Conservation (phyloP, 1,140 invertebrate genomes). For the Drosophila subpulchrella region DNA sequence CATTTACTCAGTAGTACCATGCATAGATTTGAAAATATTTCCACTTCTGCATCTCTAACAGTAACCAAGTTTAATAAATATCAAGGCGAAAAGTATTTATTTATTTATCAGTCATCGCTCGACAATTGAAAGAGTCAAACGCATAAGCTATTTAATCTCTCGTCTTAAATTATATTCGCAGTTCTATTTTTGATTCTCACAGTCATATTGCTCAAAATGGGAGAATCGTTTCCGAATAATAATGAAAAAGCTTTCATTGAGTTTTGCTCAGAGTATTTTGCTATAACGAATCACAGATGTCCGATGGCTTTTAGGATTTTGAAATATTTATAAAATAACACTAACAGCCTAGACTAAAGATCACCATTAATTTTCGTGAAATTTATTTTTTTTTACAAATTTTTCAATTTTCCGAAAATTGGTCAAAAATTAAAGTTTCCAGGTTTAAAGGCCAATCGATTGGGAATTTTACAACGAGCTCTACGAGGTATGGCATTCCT, state of each 20-base stretch:
- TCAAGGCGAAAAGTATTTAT: not conserved
- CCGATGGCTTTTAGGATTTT: constrained; percentile 5
- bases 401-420: no score
- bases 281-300: constrained; percentile 20
- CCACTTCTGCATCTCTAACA: no score
- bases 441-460: no score
- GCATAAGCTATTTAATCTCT: constrained; percentile 26
- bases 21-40: no score
- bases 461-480: no score
- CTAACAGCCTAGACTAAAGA: no score
- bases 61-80: not conserved
- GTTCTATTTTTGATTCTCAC: constrained; percentile 33
- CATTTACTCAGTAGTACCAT: not conserved
- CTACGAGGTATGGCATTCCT: no score
- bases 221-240: constrained; percentile 15
- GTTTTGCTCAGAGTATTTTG: constrained; percentile 14
- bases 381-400: no score
- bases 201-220: constrained; percentile 16
- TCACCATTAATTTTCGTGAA: no score
- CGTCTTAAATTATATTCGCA: constrained; percentile 18
- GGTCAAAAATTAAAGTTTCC: no score
- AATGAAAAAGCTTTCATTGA: constrained; percentile 22
- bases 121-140: constrained; percentile 7
- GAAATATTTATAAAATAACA: no score
- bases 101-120: constrained; percentile 15